Evolutionary conservation across 1,140 invertebrate species (phyloP), one percentile per base, ranked within the genome.

Genomic region (Orius laevigatus): DNA sequence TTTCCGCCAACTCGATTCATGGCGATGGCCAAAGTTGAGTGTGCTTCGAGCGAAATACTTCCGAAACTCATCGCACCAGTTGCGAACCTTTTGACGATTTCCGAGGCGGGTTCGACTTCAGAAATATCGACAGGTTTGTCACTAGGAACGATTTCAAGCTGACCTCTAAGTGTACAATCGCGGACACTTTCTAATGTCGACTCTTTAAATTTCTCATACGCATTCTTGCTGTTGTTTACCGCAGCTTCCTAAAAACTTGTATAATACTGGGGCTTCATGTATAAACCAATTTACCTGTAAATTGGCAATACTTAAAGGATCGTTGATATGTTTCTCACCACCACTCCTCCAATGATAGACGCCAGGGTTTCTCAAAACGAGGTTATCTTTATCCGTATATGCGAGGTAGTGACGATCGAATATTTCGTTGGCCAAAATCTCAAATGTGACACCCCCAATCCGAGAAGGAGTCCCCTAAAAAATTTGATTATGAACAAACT

Each of bases 251-350:
- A 53, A 51, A 16, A 19, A 42, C 15, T 16, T 5, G 10, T 5
- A 10, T 16, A 3, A 38, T 12, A 38, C n/a, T 34, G 8, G 33
- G 33, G 8, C 8, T 8, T n/a, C 8, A 8, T 34, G n/a, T 34
- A 8, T 8, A 8, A 8, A n/a, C 8, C 8, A 25, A 4, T 25
- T 25, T 64, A 77, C 76, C 67, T 91, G 89, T n/a, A 96, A 66
- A 60, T 84, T 88, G 31, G 88, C 90, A 60, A 98, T 89, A 53
- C 88, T 88, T 35, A 77, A 66, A 0, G 95, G 95, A 64, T 98
- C 92, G 63, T 98, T 98, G 56, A 98, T 84, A 66, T 99, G 95
- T 57, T 92, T 92, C 67, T 98, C 95, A 9, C 95, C 95, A 2
- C 94, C 95, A 52, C 80, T 78, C 58, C 94, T 74, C 92, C 92